Evolutionary conservation across 2,797 vertebrate species (phyloP).

Genomic region (Syngnathus rostellatus): DNA sequence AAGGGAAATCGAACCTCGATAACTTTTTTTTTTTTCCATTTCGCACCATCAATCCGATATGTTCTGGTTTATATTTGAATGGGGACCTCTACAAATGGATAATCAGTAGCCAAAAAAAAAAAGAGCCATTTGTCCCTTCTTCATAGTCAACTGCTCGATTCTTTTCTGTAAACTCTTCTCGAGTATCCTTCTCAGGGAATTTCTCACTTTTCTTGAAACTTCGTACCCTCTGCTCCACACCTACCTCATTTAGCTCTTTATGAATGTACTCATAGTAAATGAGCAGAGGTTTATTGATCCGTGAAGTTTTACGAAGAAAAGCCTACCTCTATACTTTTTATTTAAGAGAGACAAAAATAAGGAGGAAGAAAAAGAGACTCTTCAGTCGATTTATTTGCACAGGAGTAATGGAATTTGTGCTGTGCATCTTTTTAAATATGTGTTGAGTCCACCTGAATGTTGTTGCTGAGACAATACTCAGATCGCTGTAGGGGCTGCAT

Average conservation of each 20-base stretch:
- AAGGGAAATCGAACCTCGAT: slow-evolving; percentile 42
- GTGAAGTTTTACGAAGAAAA: slow-evolving; percentile 82
- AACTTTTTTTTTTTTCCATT: slow-evolving; percentile 20
- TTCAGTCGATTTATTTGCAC: slow-evolving; percentile 73
- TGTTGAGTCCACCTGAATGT: slow-evolving; percentile 71
- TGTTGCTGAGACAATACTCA: slow-evolving; percentile 68
- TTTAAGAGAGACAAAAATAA: slow-evolving; percentile 66
- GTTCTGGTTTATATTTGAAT: slow-evolving; percentile 40
- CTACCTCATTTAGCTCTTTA: slow-evolving; percentile 99
- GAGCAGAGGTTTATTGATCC: slow-evolving; percentile 87
- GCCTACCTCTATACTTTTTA: slow-evolving; percentile 91
- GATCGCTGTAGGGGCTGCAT: slow-evolving; percentile 62
- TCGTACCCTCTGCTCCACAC: slow-evolving; percentile 83
- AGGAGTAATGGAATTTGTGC: slow-evolving; percentile 69
- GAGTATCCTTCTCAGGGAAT: slow-evolving; percentile 74
- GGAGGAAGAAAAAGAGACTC: slow-evolving; percentile 54
- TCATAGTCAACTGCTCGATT: slow-evolving; percentile 40
- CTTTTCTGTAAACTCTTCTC: slow-evolving; percentile 50
- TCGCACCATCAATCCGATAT: slow-evolving; percentile 27
- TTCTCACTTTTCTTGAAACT: slow-evolving; percentile 75
- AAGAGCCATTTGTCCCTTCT: slow-evolving; percentile 51
- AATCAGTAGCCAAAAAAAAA: slow-evolving; percentile 42
- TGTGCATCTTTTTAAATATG: slow-evolving; percentile 63
- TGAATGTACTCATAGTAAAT: slow-evolving; percentile 88
- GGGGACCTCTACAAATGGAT: slow-evolving; percentile 59